These are phyloP conservation scores for Lordiphosa andalusiaca DNA, from an alignment of 2,888 invertebrate genomes.

Conservation along the genomic window DNA sequence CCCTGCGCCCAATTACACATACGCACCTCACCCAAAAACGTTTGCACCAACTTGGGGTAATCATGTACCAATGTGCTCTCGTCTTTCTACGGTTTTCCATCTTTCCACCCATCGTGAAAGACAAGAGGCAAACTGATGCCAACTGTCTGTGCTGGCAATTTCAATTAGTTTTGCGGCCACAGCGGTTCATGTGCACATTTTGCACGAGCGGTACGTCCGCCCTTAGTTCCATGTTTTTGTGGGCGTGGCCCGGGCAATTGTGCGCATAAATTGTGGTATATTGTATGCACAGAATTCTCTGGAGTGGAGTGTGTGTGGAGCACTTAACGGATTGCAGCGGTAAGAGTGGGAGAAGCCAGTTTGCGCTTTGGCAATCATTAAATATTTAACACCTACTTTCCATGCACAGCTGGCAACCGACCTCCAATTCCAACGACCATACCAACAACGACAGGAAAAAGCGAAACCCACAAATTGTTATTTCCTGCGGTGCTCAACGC, in stretches of 20 bases:
- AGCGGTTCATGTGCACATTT: slow-evolving; percentile 16
- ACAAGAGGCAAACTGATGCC: slow-evolving; percentile 20
- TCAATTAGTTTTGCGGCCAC: slow-evolving; percentile 46
- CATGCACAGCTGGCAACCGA: slow-evolving; percentile 27
- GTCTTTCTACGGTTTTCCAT: not conserved
- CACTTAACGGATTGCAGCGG: slow-evolving; percentile 52
- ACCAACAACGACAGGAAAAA: not conserved
- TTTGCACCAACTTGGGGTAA: slow-evolving; percentile 5
- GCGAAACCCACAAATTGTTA: slow-evolving; percentile 28
- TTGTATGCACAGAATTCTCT: slow-evolving; percentile 29
- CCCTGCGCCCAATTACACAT: slow-evolving; percentile 13
- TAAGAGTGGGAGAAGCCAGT: slow-evolving; percentile 22
- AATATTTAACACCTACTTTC: slow-evolving; percentile 62
- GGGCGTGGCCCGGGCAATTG: slow-evolving; percentile 40
- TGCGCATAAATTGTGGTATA: slow-evolving; percentile 44
- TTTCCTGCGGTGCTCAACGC: slow-evolving; percentile 19
- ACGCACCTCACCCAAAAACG: not conserved
- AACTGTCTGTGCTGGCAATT: slow-evolving; percentile 39
- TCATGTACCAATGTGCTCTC: slow-evolving; percentile 1
- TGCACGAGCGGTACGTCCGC: slow-evolving; percentile 19
- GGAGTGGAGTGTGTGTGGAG: slow-evolving; percentile 18
- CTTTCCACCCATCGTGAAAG: not conserved
- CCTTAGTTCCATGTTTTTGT: slow-evolving; percentile 14
- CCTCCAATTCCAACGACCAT: slow-evolving; percentile 15
- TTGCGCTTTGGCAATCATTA: slow-evolving; percentile 49